Percentiles rank a stretch among this genome's conserved stretches.
Evolutionary conservation across 2,888 invertebrate species (phyloP).

Genomic region (Caenorhabditis panamensis): DNA sequence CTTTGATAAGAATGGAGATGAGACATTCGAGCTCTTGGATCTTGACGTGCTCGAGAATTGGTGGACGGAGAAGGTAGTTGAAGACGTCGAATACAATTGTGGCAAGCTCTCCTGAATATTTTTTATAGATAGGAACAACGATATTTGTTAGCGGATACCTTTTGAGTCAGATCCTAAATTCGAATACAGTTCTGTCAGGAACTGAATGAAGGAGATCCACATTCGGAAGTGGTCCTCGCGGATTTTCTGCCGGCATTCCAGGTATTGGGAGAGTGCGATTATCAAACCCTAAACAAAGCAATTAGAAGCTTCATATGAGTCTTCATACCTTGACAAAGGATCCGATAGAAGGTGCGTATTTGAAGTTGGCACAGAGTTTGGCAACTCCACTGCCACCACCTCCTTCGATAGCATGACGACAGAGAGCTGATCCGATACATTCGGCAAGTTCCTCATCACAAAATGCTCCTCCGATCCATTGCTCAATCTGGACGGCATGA

Average conservation of each 20-base stretch:
- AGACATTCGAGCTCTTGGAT: constrained; percentile 81
- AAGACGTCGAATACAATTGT: constrained; percentile 79
- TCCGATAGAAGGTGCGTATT: constrained; percentile 71
- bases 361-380: constrained; percentile 72
- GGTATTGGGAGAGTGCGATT: constrained; percentile 73
- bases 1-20: constrained; percentile 76
- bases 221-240: constrained; percentile 76
- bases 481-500: constrained; percentile 62
- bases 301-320: not conserved
- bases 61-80: constrained; percentile 76
- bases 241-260: constrained; percentile 76
- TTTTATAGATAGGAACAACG: too few relatives aligned
- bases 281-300: constrained; percentile 66
- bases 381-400: constrained; percentile 74
- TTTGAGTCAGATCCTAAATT: constrained; percentile 74
- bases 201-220: constrained; percentile 79
- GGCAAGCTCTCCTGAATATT: constrained; percentile 69
- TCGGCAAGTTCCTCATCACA: constrained; percentile 71
- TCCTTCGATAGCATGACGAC: constrained; percentile 78
- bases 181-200: constrained; percentile 78
- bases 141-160: too few relatives aligned
- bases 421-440: constrained; percentile 70
- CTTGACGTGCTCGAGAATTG: constrained; percentile 78
- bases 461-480: constrained; percentile 72
- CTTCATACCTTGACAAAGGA: constrained; percentile 68